Evolutionary conservation across 1,140 invertebrate genomes (phyloP), one percentile per base, ranked within the genome.

Genomic region (Bombyx mandarina): DNA sequence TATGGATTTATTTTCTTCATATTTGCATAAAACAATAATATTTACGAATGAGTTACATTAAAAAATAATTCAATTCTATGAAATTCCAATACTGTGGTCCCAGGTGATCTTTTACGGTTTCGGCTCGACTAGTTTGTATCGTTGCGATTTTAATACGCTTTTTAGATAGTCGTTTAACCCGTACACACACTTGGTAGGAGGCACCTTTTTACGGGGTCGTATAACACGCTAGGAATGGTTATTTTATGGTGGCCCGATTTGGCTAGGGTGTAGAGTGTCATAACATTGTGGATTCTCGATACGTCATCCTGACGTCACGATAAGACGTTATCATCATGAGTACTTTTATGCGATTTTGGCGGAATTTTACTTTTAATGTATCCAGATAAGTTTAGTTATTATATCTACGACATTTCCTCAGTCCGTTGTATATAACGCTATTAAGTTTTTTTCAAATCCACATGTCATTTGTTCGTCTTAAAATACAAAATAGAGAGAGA

Each of bases 141-240:
- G 66, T 67, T 76, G 68, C 69, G 72, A 81, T 81, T 87, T 87
- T 87, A 87, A 85, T 82, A 84, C 76, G 69, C 78, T 61, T 76
- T 56, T 79, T 75, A 82, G 77, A 80, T 77, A 75, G 66, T 73
- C 71, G 72, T 83, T 83, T 83, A 86, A 81, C 75, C 80, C 75
- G 70, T 77, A 79, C 76, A 71, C 60, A 68, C n/a, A 47, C 60
- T 71, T 62, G 58, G 62, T 66, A 67, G 62, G 69, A 71, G 65
- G 67, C 75, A 75, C 71, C 71, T 81, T 82, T 69, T 80, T 82
- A 80, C 72, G 68, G 73, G 67, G 69, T 70, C 67, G 71, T 82
- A 82, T 86, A 82, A 84, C 76, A 77, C 72, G 76, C 77, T 68
- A 77, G 73, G 67, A 81, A 83, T 82, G 79, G 80, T 75, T 84